Conservation (phyloP, 2,113 vertebrate genomes). For the Oncorhynchus tshawytscha region DNA sequence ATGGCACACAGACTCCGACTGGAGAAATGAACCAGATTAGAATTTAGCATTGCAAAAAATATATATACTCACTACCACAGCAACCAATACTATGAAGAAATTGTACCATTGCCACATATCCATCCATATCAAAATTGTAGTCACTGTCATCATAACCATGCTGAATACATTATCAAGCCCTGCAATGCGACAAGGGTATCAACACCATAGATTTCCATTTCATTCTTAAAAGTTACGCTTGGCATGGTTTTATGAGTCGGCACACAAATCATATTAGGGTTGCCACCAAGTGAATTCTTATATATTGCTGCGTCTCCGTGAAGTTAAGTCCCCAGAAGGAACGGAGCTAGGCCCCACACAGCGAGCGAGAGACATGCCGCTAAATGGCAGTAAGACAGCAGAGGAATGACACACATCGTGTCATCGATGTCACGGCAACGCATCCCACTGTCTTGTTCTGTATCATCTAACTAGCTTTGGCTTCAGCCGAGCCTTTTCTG, state of each 20-base stretch:
- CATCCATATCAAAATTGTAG: neutral
- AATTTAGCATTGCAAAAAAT: neutral
- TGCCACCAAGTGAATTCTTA: slow-evolving; percentile 64
- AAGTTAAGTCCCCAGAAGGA: slow-evolving; percentile 37
- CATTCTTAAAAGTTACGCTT: slow-evolving; percentile 64
- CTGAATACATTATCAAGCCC: slow-evolving; percentile 33
- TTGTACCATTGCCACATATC: neutral
- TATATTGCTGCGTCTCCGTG: slow-evolving; percentile 63
- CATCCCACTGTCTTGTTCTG: slow-evolving; percentile 56
- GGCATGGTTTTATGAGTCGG: slow-evolving; percentile 63
- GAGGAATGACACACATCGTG: slow-evolving; percentile 54
- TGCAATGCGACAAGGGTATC: slow-evolving; percentile 64
- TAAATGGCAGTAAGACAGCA: slow-evolving; percentile 52
- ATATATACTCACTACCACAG: neutral
- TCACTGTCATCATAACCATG: no score
- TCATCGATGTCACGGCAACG: slow-evolving; percentile 62
- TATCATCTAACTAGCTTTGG: slow-evolving; percentile 53
- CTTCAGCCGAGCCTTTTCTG: slow-evolving; percentile 52
- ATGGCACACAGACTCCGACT: slow-evolving; percentile 7
- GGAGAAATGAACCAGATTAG: neutral
- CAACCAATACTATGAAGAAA: neutral
- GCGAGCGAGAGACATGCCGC: slow-evolving; percentile 22
- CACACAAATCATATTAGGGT: slow-evolving; percentile 70
- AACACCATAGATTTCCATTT: slow-evolving; percentile 48
- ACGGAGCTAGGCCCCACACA: slow-evolving; percentile 15